Evolutionary conservation across 2,797 vertebrate genomes (phyloP).

Genomic region (Peromyscus eremicus): DNA sequence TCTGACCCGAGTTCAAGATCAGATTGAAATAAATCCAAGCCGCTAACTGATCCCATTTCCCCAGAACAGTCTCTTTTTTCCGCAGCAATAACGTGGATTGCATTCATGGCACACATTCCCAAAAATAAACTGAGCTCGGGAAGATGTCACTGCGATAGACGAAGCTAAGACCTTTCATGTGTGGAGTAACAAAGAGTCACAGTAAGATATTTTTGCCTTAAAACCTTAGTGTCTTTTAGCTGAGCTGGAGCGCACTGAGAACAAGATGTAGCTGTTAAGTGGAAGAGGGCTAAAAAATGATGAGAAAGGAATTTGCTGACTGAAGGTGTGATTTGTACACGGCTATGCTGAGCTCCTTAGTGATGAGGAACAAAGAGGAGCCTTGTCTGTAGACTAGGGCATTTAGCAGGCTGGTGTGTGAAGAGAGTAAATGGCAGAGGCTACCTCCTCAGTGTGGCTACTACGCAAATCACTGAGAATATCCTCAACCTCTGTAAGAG

Average conservation of each 20-base stretch:
- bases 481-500: background rate
- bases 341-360: background rate
- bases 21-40: background rate
- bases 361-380: background rate
- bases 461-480: background rate
- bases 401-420: no score
- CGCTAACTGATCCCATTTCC: background rate
- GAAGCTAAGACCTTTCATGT: constrained; percentile 18
- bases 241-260: background rate
- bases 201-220: constrained; percentile 31
- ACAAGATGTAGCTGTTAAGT: background rate
- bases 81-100: background rate
- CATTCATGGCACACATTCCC: constrained; percentile 7
- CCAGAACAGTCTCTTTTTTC: background rate
- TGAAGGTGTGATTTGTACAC: background rate
- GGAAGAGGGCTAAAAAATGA: background rate
- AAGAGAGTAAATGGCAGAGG: background rate
- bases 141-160: background rate
- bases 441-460: background rate
- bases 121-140: constrained; percentile 36
- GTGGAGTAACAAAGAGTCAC: background rate
- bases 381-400: background rate
- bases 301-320: background rate
- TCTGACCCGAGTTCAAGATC: background rate
- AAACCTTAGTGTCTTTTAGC: background rate